These are phyloP conservation scores for Corythaeola cristata DNA, from an alignment of 2,113 vertebrate species.

Conservation along the genomic window DNA sequence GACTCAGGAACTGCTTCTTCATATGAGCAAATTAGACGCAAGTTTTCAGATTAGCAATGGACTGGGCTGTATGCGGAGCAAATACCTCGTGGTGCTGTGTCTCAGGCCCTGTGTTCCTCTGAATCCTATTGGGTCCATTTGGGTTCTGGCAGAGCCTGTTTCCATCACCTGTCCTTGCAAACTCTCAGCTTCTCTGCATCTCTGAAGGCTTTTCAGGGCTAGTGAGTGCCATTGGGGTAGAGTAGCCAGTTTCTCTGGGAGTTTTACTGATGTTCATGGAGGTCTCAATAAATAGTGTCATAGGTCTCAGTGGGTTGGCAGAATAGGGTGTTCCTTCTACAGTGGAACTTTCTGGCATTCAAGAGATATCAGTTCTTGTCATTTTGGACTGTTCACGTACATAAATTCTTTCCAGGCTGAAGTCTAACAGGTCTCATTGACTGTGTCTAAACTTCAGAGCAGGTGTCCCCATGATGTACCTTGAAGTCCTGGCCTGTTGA, in stretches of 20 bases:
- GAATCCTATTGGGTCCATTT: not conserved
- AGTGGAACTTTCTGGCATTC: not conserved
- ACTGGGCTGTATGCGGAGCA: not conserved
- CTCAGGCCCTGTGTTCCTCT: not conserved
- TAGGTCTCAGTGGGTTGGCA: not conserved
- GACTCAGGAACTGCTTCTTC: not conserved
- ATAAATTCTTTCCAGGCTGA: not conserved
- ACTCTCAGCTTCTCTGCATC: not conserved
- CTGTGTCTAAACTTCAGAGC: not conserved
- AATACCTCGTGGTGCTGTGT: not conserved
- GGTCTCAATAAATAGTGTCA: not conserved
- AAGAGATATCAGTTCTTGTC: not conserved
- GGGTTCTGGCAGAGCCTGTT: not conserved
- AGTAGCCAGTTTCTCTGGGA: not conserved
- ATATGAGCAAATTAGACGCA: not conserved
- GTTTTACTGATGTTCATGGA: not conserved
- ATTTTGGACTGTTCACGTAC: not conserved
- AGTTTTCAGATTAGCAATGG: not conserved
- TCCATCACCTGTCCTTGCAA: not conserved
- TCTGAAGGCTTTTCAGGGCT: not conserved
- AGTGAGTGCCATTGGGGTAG: fast-evolving
- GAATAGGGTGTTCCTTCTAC: not conserved
- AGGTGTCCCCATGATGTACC: not conserved
- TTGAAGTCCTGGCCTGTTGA: too few species aligned
- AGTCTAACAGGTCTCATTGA: too few species aligned